Base-by-base conservation (phyloP, 2,797 vertebrate genomes). In the Ibycter americanus region DNA sequence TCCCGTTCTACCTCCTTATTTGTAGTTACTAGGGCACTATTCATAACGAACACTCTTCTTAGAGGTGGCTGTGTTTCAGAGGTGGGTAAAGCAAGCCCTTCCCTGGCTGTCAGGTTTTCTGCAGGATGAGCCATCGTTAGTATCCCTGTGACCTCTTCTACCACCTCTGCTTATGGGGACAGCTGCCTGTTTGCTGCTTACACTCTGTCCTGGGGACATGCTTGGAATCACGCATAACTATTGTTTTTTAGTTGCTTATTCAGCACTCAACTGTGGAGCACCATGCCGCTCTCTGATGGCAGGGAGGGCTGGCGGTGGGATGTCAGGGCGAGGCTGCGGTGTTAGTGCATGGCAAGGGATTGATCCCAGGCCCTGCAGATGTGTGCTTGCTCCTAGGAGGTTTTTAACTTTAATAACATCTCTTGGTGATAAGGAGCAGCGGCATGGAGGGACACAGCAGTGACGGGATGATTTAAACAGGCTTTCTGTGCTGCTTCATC, bases 391-490 rank as follows among this genome's bases (percentile, higher is more conserved):
- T 95, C 66, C 77, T 87, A 91, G 93, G 82, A 97, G 51, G 81
- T 95, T 98, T 98, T 97, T 96, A 96, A 96, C 90, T 98, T 97
- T 93, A 97, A 96, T 98, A 96, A 96, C 89, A 96, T 94, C 78
- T 91, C 93, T 83, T 87, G 26, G 47, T 91, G 97, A 96, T 98
- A 98, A 97, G 97, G 90, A 96, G 18, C 83, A 63, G 81, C 32
- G n/a, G 58, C 52, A 59, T 63, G 74, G 93, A 96, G 87, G 67
- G 74, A 70, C 82, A 66, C 59, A 47, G 91, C 89, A 83, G n/a
- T 97, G 97, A 97, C 97, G 97, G 94, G 79, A 95, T 98, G 96
- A 97, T 98, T 97, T 98, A 96, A 97, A 97, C 23, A 94, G 94
- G 88, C 73, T 97, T 96, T 97, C 85, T 92, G 65, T 97, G 90